Conservation (phyloP, 2,888 invertebrate genomes). For the Hoplodrina ambigua region DNA sequence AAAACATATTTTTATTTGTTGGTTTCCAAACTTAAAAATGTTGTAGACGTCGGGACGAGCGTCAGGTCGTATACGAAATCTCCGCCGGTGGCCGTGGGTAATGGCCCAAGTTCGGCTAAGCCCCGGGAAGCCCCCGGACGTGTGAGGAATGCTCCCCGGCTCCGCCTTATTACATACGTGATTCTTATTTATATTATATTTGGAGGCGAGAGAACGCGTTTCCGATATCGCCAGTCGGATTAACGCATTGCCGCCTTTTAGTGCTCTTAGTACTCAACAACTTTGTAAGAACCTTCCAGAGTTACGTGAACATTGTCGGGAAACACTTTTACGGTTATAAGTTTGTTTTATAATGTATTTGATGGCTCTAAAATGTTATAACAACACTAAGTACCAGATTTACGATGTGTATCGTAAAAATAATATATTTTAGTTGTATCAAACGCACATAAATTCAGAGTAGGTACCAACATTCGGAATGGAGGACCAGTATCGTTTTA, state of each 20-base stretch:
- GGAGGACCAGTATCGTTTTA: constrained; percentile 44
- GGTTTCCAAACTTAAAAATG: constrained; percentile 66
- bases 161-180: constrained; percentile 89
- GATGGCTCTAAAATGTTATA: constrained; percentile 60
- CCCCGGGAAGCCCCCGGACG: constrained; percentile 83
- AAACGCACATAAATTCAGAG: constrained; percentile 43
- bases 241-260: constrained; percentile 82
- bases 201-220: constrained; percentile 71
- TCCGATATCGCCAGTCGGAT: constrained; percentile 84
- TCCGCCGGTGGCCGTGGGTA: constrained; percentile 77
- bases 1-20: constrained; percentile 51
- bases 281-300: constrained; percentile 79
- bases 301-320: constrained; percentile 68
- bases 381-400: constrained; percentile 53
- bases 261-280: constrained; percentile 77
- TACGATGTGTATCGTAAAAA: constrained; percentile 55
- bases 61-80: constrained; percentile 75
- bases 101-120: constrained; percentile 87
- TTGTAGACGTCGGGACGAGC: constrained; percentile 65
- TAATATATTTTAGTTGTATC: constrained; percentile 55
- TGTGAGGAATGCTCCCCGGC: constrained; percentile 85
- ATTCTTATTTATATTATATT: constrained; percentile 90
- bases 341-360: constrained; percentile 66
- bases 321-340: constrained; percentile 65
- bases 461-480: constrained; percentile 26